phyloP scores from a whole-genome alignment of 2,113 vertebrate genomes.

The Halcyon malimbica region DNA sequence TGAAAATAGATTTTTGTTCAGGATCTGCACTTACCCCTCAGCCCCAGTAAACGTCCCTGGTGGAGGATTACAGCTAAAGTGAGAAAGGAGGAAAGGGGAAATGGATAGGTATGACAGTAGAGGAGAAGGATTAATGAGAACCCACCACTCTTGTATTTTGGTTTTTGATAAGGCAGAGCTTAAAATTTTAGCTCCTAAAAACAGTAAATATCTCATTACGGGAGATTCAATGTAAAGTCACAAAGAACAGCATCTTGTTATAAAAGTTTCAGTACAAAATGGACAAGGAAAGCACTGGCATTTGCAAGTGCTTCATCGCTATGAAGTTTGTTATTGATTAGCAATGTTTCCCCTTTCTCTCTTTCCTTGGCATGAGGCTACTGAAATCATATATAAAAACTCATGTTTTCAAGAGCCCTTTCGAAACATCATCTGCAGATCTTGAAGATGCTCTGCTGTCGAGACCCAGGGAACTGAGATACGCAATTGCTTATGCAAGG shows the following conservation, averaged over 20 bases:
- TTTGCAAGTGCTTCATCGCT: background rate
- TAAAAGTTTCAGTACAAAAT: slow-evolving; percentile 10
- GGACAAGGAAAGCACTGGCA: background rate
- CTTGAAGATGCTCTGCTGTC: background rate
- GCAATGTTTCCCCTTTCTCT: slow-evolving; percentile 46
- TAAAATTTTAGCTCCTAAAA: slow-evolving; percentile 48
- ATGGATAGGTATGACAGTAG: slow-evolving; percentile 81
- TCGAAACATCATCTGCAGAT: background rate
- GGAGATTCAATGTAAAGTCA: slow-evolving; percentile 22
- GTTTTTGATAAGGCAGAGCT: slow-evolving; percentile 59
- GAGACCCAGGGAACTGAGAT: background rate
- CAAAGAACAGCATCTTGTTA: background rate
- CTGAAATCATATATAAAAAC: background rate
- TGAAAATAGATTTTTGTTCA: slow-evolving; percentile 69
- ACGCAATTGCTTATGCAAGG: background rate
- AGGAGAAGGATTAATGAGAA: slow-evolving; percentile 78
- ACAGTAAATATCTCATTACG: slow-evolving; percentile 7
- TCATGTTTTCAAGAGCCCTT: background rate
- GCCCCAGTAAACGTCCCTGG: slow-evolving; percentile 90
- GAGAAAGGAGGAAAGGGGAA: slow-evolving; percentile 85
- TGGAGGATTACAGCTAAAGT: slow-evolving; percentile 88
- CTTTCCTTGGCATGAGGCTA: slow-evolving; percentile 39
- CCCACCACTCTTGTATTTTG: slow-evolving; percentile 62
- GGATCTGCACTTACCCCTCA: slow-evolving; percentile 88
- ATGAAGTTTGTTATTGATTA: background rate